Conservation (phyloP, 2,888 invertebrate species). For the Spodoptera exigua region DNA sequence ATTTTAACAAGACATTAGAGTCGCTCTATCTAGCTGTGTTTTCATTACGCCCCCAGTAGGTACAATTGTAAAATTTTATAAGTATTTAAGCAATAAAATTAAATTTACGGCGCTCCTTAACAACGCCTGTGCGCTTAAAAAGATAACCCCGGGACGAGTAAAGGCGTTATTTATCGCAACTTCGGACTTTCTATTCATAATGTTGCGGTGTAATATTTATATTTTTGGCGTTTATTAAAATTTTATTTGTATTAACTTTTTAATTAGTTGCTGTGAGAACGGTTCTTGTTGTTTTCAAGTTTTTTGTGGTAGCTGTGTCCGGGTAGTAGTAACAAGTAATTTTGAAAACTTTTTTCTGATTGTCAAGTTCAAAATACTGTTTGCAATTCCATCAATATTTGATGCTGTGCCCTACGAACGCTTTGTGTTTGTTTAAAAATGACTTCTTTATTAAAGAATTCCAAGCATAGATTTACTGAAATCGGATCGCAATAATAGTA, state of each 20-base stretch:
- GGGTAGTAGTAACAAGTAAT: neutral
- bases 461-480: slow-evolving; percentile 35
- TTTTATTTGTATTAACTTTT: slow-evolving; percentile 59
- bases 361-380: neutral
- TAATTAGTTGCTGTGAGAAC: slow-evolving; percentile 42
- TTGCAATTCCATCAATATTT: neutral
- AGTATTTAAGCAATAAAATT: slow-evolving; percentile 76
- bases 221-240: slow-evolving; percentile 68
- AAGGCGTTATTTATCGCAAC: slow-evolving; percentile 74
- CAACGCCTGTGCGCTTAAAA: slow-evolving; percentile 72
- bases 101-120: slow-evolving; percentile 75
- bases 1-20: slow-evolving; percentile 63
- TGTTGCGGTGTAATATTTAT: slow-evolving; percentile 70
- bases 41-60: slow-evolving; percentile 60
- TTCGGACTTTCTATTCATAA: slow-evolving; percentile 74
- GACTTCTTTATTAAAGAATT: slow-evolving; percentile 35
- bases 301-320: neutral
- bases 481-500: slow-evolving; percentile 53
- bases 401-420: neutral
- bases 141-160: slow-evolving; percentile 78
- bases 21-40: slow-evolving; percentile 62
- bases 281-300: slow-evolving; percentile 34
- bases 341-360: neutral
- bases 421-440: slow-evolving; percentile 20
- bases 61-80: slow-evolving; percentile 74